Base-by-base conservation (phyloP, 1,140 invertebrate species). In the Anastatus disparis region DNA sequence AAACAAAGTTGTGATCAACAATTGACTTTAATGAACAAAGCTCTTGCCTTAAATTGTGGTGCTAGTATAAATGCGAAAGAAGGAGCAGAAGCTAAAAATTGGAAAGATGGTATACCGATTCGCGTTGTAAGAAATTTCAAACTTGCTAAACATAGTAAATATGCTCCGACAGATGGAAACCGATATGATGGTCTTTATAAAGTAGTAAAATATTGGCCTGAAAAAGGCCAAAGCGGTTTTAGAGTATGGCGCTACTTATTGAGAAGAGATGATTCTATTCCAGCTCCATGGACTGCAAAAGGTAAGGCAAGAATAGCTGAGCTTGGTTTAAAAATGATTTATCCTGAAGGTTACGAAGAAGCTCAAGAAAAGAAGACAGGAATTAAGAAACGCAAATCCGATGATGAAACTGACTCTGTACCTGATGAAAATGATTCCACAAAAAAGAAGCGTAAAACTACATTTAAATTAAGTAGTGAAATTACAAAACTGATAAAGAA, bases 191-290 rank as follows among this genome's bases (percentile, higher is more conserved):
- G 92, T 2, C 89, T 93, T 44, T 94, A 94, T 79, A 93, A 94
- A 83, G 90, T 96, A 7, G 91, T 94, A 0, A 95, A 93, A 75
- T 96, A 95, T 80, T 95, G 93, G 85, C 92, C 92, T 3, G 90
- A 93, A 77, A 92, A 90, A 70, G 93, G 93, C 12, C 88, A 93
- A 75, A 92, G 93, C 50, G 94, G 94, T 1, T 95, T 91, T 79
- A 85, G 89, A 8, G 92, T 97, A 12, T 97, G 94, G 94, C 88
- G 92, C 50, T 97, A 94, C 79, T 76, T 93, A 13, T 80, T 97
- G 42, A 84, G 91, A 64, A 86, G 94, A 74, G 94, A 96, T 82
- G 95, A 97, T 83, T 89, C 91, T 1, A 83, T 78, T 13, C 93
- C 94, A 1, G 91, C 94, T 13, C 94, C 94, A 0, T 96, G 94